Conservation (phyloP, 30 jellyfish, hydroid and myxozoan genomes). For the Hydra vulgaris region DNA sequence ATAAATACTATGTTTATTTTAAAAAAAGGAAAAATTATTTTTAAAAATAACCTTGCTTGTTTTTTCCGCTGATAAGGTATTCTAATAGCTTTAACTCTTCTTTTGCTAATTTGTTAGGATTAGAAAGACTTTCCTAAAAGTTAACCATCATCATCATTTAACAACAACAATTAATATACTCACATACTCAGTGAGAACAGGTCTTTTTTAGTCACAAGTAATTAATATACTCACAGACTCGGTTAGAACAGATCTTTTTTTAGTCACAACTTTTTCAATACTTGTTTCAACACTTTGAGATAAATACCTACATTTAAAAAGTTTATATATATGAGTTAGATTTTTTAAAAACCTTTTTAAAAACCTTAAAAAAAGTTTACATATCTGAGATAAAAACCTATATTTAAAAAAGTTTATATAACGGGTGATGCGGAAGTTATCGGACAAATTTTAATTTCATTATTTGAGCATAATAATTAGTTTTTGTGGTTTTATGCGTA, state of each 20-base stretch:
- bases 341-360: too few species aligned
- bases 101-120: slow-evolving; percentile 62
- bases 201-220: neutral
- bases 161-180: neutral
- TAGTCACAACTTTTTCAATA: neutral
- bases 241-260: neutral
- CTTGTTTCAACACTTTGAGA: neutral
- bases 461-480: too few species aligned
- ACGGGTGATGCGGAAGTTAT: too few species aligned
- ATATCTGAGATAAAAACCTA: too few species aligned
- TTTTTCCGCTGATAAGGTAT: slow-evolving; percentile 59
- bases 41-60: slow-evolving; percentile 11
- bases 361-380: too few species aligned
- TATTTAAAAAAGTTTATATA: too few species aligned
- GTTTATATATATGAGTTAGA: too few species aligned
- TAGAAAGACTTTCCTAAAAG: slow-evolving; percentile 33
- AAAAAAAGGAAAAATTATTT: neutral
- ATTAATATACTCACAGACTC: neutral
- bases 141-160: too few species aligned
- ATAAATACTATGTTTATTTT: neutral
- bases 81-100: slow-evolving; percentile 79
- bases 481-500: too few species aligned
- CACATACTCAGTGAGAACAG: neutral
- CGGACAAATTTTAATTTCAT: too few species aligned
- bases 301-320: neutral